Conservation (phyloP, 2,797 vertebrate species). For the Scolopax rusticola region DNA sequence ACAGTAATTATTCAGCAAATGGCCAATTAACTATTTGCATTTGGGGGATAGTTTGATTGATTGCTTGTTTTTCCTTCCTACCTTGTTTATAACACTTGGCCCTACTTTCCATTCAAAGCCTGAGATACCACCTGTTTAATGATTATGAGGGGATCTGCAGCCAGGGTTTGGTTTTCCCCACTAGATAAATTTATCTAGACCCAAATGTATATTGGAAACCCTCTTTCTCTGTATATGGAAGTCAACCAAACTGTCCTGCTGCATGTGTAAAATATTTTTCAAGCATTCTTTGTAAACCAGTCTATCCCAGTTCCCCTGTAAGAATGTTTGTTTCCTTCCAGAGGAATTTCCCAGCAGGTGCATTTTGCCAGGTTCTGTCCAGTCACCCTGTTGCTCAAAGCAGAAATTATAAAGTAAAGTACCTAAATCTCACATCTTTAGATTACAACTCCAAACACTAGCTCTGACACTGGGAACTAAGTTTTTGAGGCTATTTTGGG, state of each 20-base stretch:
- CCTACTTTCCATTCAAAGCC: not conserved
- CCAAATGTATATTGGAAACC: not conserved
- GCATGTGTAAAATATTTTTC: not conserved
- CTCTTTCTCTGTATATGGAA: not conserved
- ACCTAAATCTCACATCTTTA: not conserved
- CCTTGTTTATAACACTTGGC: not conserved
- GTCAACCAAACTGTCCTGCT: not conserved
- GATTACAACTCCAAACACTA: not conserved
- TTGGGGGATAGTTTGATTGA: not conserved
- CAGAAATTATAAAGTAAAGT: not conserved
- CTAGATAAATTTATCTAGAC: not conserved
- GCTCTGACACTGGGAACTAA: not conserved
- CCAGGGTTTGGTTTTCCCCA: not conserved
- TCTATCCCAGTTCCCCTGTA: not conserved
- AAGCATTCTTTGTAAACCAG: constrained; percentile 8
- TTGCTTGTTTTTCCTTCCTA: not conserved
- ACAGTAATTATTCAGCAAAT: not conserved
- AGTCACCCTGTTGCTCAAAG: not conserved
- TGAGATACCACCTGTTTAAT: not conserved
- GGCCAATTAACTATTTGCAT: not conserved
- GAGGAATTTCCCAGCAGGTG: constrained; percentile 3
- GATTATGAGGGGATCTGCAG: not conserved
- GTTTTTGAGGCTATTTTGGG: not conserved
- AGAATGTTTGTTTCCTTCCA: not conserved
- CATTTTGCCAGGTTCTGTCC: not conserved